These are phyloP conservation scores for Eueremaeus valkanovi DNA, from an alignment of 2,888 invertebrate species.

Conservation along the genomic window DNA sequence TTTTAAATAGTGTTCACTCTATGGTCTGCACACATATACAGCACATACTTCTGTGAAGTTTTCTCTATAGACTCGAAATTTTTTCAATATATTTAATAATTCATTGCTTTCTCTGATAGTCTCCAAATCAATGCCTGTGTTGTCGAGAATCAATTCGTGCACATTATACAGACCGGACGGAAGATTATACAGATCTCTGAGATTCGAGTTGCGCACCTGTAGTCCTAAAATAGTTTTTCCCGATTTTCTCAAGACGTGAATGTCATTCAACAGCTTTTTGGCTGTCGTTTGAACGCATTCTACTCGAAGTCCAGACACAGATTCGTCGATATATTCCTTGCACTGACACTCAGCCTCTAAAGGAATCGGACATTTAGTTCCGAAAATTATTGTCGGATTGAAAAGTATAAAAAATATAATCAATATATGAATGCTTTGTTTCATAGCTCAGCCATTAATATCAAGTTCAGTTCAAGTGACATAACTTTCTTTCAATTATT, in stretches of 20 bases:
- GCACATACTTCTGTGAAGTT: slow-evolving; percentile 40
- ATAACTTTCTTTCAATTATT: no score
- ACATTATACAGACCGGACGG: slow-evolving; percentile 40
- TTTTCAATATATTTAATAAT: slow-evolving; percentile 34
- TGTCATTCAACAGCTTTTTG: slow-evolving; percentile 32
- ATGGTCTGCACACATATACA: no score
- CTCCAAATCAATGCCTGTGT: slow-evolving; percentile 42
- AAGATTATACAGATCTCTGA: slow-evolving; percentile 38
- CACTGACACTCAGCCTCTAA: slow-evolving; percentile 38
- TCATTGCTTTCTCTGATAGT: slow-evolving; percentile 38
- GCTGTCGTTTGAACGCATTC: slow-evolving; percentile 39
- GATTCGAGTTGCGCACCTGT: slow-evolving; percentile 39
- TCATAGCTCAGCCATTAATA: no score
- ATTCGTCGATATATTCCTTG: background rate
- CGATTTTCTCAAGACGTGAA: slow-evolving; percentile 21
- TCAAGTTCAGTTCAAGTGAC: no score
- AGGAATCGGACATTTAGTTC: background rate
- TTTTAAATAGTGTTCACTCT: background rate
- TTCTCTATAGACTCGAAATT: slow-evolving; percentile 38
- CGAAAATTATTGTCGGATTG: no score
- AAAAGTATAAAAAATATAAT: no score
- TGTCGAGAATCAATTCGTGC: slow-evolving; percentile 40
- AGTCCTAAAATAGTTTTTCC: slow-evolving; percentile 26
- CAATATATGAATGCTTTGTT: no score
- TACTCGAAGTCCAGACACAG: background rate